Base-by-base conservation (phyloP, 1,140 invertebrate genomes). In the Anoplolepis gracilipes region DNA sequence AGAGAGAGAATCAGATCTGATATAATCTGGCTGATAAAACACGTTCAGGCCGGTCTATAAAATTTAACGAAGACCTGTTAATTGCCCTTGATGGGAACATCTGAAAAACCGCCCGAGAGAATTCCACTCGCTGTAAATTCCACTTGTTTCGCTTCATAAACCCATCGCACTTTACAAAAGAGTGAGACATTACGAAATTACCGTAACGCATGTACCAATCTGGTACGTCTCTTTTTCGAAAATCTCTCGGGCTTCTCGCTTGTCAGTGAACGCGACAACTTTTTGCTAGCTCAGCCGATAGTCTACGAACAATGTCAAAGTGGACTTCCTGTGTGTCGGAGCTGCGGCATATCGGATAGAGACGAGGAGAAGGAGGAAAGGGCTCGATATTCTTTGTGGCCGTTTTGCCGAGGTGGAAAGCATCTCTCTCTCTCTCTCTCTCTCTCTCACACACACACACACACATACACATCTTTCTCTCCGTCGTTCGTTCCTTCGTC, bases 241-340 rank as follows among this genome's bases (percentile, higher is more conserved):
- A 82, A 72, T 82, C 67, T 22, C 59, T 36, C 53, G 67, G 1
- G 53, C 67, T n/a, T n/a, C 39, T 28, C 4, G 67, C 53, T 59
- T 5, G 55, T 28, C 78, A 30, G 11, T n/a, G 42, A 79, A 67
- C 22, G 75, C 62, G 62, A 42, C 13, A 28, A 55, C 76, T 72
- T 81, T 82, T 73, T 82, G 78, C 55, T 36, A 82, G 36, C 67
- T 36, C 78, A 82, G 67, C 73, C 67, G 78, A 82, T 59, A 82
- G 78, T 82, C 55, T 33, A 82, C 78, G 67, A 82, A 73, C 78
- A 82, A 82, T 82, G 67, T 82, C 67, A 82, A 82, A 82, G 78
- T 82, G 25, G 78, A 82, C 78, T 82, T 82, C 36, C 78, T 59
- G 78, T 59, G 78, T 73, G 78, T 73, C 28, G 78, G 13, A 82